phyloP scores from a whole-genome alignment of 2,888 invertebrate species.

The Thymelicus acteon region DNA sequence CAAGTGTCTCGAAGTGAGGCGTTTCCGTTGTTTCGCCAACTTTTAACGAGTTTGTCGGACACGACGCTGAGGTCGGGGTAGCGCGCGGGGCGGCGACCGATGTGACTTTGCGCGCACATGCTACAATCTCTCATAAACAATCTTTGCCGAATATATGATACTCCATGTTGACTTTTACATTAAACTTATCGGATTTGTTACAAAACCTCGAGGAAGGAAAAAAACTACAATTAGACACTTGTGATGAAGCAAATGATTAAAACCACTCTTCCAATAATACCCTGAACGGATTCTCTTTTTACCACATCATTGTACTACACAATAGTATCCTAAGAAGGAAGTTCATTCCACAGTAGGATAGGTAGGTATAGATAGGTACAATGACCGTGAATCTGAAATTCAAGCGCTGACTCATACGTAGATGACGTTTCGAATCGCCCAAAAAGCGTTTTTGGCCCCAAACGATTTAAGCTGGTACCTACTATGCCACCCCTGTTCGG shows the following conservation, averaged over 20 bases:
- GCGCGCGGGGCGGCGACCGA: conserved; percentile 49
- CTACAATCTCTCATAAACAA: conserved; percentile 52
- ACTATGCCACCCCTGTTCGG: no score
- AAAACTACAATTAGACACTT: background rate
- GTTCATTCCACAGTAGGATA: no score
- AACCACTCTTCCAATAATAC: no score
- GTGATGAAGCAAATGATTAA: background rate
- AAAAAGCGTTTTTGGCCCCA: no score
- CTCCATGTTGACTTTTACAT: background rate
- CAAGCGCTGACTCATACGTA: no score
- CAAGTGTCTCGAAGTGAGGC: conserved; percentile 77
- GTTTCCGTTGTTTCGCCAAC: conserved; percentile 79
- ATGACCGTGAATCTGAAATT: no score
- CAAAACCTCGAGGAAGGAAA: background rate
- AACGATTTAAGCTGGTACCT: no score
- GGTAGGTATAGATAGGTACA: no score
- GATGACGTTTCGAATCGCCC: no score
- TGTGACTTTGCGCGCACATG: conserved; percentile 63
- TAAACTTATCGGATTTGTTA: background rate
- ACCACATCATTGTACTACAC: no score
- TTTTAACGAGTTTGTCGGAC: conserved; percentile 85
- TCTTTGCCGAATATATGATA: conserved; percentile 46
- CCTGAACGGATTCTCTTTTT: no score
- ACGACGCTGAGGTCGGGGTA: conserved; percentile 56
- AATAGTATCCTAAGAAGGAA: no score